These are phyloP conservation scores for Anaspis maculata DNA, from an alignment of 2,888 invertebrate species.

Conservation along the genomic window DNA sequence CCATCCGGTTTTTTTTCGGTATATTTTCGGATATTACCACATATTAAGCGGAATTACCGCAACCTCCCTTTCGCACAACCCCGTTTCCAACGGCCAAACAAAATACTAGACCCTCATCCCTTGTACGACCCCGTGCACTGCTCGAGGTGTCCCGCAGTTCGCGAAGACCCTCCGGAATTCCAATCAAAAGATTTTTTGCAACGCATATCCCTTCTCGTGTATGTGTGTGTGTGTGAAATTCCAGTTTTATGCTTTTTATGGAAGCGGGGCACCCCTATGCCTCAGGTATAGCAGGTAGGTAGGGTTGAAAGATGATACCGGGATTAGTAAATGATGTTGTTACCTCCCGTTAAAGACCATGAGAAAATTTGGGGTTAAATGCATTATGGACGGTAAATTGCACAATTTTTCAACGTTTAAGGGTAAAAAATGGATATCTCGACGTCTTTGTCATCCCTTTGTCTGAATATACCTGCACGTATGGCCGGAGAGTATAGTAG, in stretches of 20 bases:
- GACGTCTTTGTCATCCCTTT: constrained; percentile 15
- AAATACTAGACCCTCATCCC: no score
- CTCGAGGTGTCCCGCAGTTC: no score
- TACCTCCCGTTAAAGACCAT: constrained; percentile 13
- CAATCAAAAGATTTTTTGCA: no score
- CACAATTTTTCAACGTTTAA: constrained; percentile 16
- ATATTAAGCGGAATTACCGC: constrained; percentile 39
- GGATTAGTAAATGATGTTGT: constrained; percentile 37
- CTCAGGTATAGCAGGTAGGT: no score
- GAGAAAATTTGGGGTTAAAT: constrained; percentile 17
- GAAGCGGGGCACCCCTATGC: no score
- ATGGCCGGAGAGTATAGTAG: no score
- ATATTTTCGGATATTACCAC: constrained; percentile 33
- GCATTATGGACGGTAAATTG: constrained; percentile 15
- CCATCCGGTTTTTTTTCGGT: neutral
- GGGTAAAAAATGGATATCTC: constrained; percentile 12
- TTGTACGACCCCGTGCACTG: no score
- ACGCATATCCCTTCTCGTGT: no score
- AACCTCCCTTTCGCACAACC: constrained; percentile 32
- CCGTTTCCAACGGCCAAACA: no score
- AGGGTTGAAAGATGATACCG: constrained; percentile 37
- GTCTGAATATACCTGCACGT: constrained; percentile 1
- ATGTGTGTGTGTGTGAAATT: constrained; percentile 5
- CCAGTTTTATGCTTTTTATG: neutral
- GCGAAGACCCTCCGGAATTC: no score